Evolutionary conservation across 2,797 vertebrate genomes (phyloP), one percentile per base, ranked within the genome.

Genomic region (Sarcophilus harrisii): DNA sequence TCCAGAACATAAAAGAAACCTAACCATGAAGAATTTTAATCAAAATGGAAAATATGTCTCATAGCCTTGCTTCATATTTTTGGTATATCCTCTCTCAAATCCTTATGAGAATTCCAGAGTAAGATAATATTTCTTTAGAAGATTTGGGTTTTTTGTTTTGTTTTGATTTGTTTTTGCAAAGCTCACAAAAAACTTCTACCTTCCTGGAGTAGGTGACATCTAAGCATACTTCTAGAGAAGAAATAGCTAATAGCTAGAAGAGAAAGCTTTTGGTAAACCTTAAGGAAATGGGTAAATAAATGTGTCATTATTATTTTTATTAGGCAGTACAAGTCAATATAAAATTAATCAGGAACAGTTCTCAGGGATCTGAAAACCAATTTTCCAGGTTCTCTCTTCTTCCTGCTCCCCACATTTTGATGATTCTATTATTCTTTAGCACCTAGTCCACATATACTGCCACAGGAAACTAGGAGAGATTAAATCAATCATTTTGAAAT

Each of bases 1-100:
- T 6, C 18, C n/a, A 38, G n/a, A 73, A 73, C n/a, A 73, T 38
- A 96, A 38, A 96, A 93, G 58, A 96, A 94, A 95, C 29, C 16
- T 91, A 3, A 28, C 92, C 87, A 2, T 66, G 90, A 96, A 57
- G 57, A 92, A 90, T 55, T 95, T 96, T 90, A 28, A 58, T 21
- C 57, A 90, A 1, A 16, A 10, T 55, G 16, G 57, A 92, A 92
- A 90, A 94, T 57, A 10, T 90, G 62, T 21, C 49, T 57, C 13
- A 1, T 0, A 6, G 18, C 87, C 58, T 13, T 49, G 2, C 62
- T 92, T 93, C 52, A 38, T 52, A 9, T 58, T 29, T 38, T 57
- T 27, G 38, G 91, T 91, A 92, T 5, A 87, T 9, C 21, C 57
- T 11, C 0, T 13, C 8, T 91, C 10, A 59, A 60, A 92, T n/a